Evolutionary conservation across 2,113 vertebrate species (phyloP).

Genomic region (Neolamprologus sp.): DNA sequence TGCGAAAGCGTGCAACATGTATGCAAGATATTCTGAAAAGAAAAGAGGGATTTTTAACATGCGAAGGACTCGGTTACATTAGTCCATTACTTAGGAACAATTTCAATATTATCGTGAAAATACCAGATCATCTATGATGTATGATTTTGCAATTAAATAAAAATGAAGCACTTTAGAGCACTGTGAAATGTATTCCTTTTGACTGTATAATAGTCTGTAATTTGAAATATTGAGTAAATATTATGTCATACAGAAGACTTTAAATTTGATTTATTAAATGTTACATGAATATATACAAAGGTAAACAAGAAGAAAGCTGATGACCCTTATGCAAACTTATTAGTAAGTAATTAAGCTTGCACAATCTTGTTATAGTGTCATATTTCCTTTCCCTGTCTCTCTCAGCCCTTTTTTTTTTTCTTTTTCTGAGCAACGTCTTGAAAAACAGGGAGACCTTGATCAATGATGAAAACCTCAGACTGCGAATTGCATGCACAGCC

Average conservation of each 20-base stretch:
- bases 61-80: neutral
- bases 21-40: conserved; percentile 1
- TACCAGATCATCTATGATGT: neutral
- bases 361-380: neutral
- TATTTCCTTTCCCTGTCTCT: neutral
- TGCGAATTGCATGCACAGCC: neutral
- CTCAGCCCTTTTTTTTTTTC: neutral
- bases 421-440: neutral
- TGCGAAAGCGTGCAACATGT: conserved; percentile 6
- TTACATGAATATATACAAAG: neutral
- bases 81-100: neutral
- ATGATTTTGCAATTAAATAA: neutral
- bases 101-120: neutral
- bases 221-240: neutral
- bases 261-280: neutral
- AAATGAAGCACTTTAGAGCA: neutral
- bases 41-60: neutral
- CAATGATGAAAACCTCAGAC: neutral
- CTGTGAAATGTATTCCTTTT: neutral
- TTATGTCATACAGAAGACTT: neutral
- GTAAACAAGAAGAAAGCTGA: neutral
- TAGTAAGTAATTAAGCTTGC: neutral
- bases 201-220: neutral
- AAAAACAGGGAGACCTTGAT: conserved; percentile 22
- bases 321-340: neutral